These are phyloP conservation scores for Gymnogyps californianus DNA, from an alignment of 2,113 vertebrate species.

Conservation along the genomic window DNA sequence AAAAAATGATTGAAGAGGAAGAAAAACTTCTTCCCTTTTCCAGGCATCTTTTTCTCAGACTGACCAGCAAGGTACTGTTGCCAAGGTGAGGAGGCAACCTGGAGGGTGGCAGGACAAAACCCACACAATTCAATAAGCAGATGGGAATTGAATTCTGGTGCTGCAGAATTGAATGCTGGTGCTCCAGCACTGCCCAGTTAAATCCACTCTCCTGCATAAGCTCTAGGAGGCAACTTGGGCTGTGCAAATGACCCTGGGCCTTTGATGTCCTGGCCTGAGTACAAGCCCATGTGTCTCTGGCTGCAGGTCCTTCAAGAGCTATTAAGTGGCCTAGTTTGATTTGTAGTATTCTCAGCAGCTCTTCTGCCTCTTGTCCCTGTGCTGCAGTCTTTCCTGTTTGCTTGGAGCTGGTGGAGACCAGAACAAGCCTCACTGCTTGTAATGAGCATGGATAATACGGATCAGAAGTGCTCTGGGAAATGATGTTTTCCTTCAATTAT, in stretches of 20 bases:
- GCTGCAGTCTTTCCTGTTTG: not conserved
- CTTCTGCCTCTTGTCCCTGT: not conserved
- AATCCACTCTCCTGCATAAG: not conserved
- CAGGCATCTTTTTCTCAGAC: not conserved
- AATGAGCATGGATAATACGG: not conserved
- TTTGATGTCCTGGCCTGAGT: not conserved
- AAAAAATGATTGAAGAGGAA: not conserved
- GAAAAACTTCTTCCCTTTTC: not conserved
- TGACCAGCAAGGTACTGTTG: not conserved
- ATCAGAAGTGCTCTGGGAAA: constrained; percentile 36
- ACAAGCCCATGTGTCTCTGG: not conserved
- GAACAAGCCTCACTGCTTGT: not conserved
- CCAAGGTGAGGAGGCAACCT: not conserved
- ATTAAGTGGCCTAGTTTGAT: not conserved
- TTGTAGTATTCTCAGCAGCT: not conserved
- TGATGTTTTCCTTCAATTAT: constrained; percentile 30
- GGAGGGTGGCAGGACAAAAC: not conserved
- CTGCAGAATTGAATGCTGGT: not conserved
- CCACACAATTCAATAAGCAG: not conserved
- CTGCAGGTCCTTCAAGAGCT: not conserved
- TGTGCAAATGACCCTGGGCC: not conserved
- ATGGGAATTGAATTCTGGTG: not conserved
- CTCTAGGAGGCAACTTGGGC: not conserved
- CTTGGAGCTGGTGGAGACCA: not conserved
- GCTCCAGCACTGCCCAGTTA: not conserved